Base-by-base conservation (phyloP, 2,888 invertebrate species). In the Malthinus flaveolus region DNA sequence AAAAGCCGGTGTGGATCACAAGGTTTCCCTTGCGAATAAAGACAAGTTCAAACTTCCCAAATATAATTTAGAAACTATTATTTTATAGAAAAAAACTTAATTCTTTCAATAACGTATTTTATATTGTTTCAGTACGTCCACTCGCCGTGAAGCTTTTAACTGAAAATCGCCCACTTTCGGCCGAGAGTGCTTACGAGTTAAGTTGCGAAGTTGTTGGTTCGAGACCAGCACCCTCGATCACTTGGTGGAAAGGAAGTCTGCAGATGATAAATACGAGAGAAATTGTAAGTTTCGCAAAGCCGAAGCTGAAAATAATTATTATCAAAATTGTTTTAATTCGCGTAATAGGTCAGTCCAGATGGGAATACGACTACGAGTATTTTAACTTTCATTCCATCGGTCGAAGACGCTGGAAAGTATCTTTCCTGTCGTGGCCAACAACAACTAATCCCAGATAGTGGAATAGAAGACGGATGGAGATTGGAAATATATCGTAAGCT, bases 401-500 rank as follows among this genome's bases (percentile, higher is more conserved):
- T 91, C 39, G 90, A 91, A 72, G 93, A 93, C 78, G 87, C 90
- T 68, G 91, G 90, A 57, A 87, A 87, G 78, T 84, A 84, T 74
- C 81, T 94, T 66, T 84, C 88, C 49, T 94, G 93, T 77, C 84
- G 88, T 54, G 91, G 89, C 7, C 90, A 90, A 68, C 91, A 92
- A 73, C 83, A 87, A 53, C 83, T 85, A 70, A 87, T 93, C 70
- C 84, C 87, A 1, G 87, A 88, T 72, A 87, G 90, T 37, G 86
- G 87, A 35, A 83, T 90, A 66, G 90, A 92, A 78, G 90, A 91
- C 72, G 86, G 85, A 59, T 91, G 91, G 90, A 87, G 87, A 75
- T 84, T 93, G 70, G 87, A 89, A 79, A 90, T 94, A 70, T 86
- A 91, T 75, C 93, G 93, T 93, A 81, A 91, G 93, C 23, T 23